Base-by-base conservation (phyloP, 2,888 invertebrate species). In the Phyllotreta striolata region DNA sequence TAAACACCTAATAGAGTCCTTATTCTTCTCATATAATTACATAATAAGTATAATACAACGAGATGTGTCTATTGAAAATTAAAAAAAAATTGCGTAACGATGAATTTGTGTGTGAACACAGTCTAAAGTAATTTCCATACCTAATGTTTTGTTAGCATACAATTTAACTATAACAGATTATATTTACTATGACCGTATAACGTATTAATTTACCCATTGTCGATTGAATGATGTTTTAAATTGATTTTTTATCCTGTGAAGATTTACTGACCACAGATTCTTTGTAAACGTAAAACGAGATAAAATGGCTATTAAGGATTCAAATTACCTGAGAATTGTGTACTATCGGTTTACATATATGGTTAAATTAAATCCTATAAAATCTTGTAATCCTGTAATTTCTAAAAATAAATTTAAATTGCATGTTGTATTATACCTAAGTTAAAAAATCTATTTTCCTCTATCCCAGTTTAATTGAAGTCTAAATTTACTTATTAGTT, bases 91-190 rank as follows among this genome's bases (percentile, higher is more conserved):
- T 24, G 24, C 24, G 13, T 38, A 10, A 2, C 7, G 38, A 38
- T 52, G 9, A 14, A 52, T 56, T 56, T 34, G 44, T 46, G 37
- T 46, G 46, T 46, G 44, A 56, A 37, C 38, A 9, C 14, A 8
- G 12, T 43, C 24, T 13, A n/a, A 44, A 51, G 43, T 59, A 59
- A 59, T 59, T 43, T 59, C 51, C 59, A 59, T 59, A 52, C 14
- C 59, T 59, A 51, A 59, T 59, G 52, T 59, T 51, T 59, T 59
- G 52, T 59, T 59, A 51, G 43, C 52, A 51, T 58, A 58, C 58
- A 58, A 58, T 58, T 58, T 58, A 58, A 58, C 13, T 59, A 59
- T 51, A 59, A 52, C 59, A 35, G 59, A 59, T 51, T 43, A 43
- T 51, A 52, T 59, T 59, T 59, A 37, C 43, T 44, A 43, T 56